Evolutionary conservation across 1,140 invertebrate species (phyloP).

Genomic region (Subanguina moxae): DNA sequence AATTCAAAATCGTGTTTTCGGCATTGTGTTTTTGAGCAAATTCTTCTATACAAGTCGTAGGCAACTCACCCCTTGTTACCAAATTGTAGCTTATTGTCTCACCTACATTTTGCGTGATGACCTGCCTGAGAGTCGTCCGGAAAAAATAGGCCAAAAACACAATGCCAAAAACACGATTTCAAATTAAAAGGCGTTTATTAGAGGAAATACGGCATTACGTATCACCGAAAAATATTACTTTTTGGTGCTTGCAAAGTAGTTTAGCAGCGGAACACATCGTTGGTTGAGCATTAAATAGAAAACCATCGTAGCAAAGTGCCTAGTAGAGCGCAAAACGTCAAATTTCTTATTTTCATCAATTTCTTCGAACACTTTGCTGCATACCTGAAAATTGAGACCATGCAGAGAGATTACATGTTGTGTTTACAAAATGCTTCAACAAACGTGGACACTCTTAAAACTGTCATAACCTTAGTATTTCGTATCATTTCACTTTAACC

Average conservation of each 20-base stretch:
- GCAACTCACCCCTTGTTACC: too few relatives aligned
- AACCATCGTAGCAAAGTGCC: conserved; percentile 83
- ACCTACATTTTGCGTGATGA: too few relatives aligned
- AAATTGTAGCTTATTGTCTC: too few relatives aligned
- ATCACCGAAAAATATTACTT: conserved; percentile 58
- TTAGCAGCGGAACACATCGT: conserved; percentile 74
- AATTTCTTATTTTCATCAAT: conserved; percentile 70
- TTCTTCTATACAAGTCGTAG: too few relatives aligned
- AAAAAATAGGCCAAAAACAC: too few relatives aligned
- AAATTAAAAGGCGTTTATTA: too few relatives aligned
- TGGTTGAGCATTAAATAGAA: conserved; percentile 81
- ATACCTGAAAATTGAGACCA: conserved; percentile 62
- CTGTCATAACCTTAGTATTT: too few relatives aligned
- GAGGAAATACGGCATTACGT: not conserved
- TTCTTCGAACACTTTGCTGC: conserved; percentile 72
- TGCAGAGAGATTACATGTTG: conserved; percentile 8
- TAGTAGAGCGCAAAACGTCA: conserved; percentile 75
- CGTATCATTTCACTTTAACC: too few relatives aligned
- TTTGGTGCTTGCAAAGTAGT: conserved; percentile 68
- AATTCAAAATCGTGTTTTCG: not conserved
- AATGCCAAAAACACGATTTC: too few relatives aligned
- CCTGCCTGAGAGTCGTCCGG: too few relatives aligned
- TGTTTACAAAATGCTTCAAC: not conserved
- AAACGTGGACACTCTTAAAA: not conserved
- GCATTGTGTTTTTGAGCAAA: too few relatives aligned